Percentiles rank a stretch among this genome's conserved stretches.
phyloP scores from a whole-genome alignment of 2,888 invertebrate genomes.

The Eumacrocentrus americanus region DNA sequence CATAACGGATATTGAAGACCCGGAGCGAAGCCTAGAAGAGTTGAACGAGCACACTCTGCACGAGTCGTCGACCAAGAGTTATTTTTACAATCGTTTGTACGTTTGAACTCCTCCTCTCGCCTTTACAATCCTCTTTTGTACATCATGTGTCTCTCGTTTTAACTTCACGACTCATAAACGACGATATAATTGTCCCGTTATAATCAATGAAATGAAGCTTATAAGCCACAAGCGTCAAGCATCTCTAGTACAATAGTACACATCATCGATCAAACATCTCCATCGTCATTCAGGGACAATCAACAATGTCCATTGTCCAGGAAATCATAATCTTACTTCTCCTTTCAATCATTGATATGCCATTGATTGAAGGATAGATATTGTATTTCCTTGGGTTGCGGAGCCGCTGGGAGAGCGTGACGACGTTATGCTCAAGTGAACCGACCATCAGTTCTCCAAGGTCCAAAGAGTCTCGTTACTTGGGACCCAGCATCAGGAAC shows the following conservation, averaged over 20 bases:
- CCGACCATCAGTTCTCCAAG: neutral
- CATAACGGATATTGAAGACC: slow-evolving; percentile 37
- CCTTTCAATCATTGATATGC: too few species aligned
- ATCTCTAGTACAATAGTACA: too few species aligned
- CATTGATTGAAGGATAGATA: too few species aligned
- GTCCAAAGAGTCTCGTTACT: too few species aligned
- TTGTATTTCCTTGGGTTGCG: too few species aligned
- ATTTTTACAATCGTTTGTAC: slow-evolving; percentile 7
- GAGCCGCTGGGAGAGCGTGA: neutral
- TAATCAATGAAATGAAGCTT: too few species aligned
- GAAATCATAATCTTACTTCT: too few species aligned
- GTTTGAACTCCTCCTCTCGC: neutral
- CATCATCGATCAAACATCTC: too few species aligned
- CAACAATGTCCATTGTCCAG: too few species aligned
- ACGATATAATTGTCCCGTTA: neutral
- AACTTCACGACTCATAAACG: neutral
- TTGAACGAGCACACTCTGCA: slow-evolving; percentile 18
- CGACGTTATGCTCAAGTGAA: slow-evolving; percentile 5
- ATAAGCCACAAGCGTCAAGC: slow-evolving; percentile 2
- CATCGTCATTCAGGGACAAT: too few species aligned
- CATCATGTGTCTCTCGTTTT: neutral
- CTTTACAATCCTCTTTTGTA: neutral
- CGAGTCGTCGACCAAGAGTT: slow-evolving; percentile 2
- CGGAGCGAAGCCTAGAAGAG: slow-evolving; percentile 21
- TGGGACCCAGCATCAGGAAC: neutral